Base-by-base conservation (phyloP, 2,797 vertebrate genomes). In the Malacoctenus gilli region DNA sequence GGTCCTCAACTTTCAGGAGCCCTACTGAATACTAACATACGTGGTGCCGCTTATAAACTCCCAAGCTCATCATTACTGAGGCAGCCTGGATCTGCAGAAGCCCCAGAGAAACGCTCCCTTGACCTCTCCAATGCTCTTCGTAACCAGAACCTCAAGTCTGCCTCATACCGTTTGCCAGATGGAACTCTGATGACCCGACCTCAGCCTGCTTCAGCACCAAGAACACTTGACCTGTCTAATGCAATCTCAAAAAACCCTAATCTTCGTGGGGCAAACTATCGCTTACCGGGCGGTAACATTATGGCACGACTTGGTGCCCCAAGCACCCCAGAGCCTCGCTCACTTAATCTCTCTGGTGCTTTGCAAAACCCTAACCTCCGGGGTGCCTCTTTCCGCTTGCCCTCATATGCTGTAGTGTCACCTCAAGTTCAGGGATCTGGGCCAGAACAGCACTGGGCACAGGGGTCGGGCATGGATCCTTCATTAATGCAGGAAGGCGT, bases 331-430 rank as follows among this genome's bases (percentile, higher is more conserved):
- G 75, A 85, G 61, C 68, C 74, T 30, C 75, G 74, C 21, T 66
- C 85, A 4, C 59, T 87, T 21, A 60, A 87, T 62, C 74, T 89
- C 12, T 85, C 86, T 52, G 77, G 76, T 68, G 87, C 86, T 37
- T 65, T 91, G 55, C 83, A 82, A 49, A 93, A 89, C n/a, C 15
- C 80, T 64, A 40, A 86, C 16, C 61, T 92, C 12, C 79, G 77
- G n/a, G 86, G 86, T 12, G 77, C 87, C 13, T 85, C 87, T 48
- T 92, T 88, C 62, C 87, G 69, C 14, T 79, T 93, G n/a, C 85
- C 90, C 16, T 84, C 87, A 11, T 98, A 95, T 57, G 95, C 96
- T 2, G 92, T 97, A 20, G 95, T 97, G 60, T 91, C 91, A 82
- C 95, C 97, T 38, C 93, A 92, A 68, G 87, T 95, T 30, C 93